phyloP scores from a whole-genome alignment of 2,113 vertebrate genomes.

The Piaya cayana region DNA sequence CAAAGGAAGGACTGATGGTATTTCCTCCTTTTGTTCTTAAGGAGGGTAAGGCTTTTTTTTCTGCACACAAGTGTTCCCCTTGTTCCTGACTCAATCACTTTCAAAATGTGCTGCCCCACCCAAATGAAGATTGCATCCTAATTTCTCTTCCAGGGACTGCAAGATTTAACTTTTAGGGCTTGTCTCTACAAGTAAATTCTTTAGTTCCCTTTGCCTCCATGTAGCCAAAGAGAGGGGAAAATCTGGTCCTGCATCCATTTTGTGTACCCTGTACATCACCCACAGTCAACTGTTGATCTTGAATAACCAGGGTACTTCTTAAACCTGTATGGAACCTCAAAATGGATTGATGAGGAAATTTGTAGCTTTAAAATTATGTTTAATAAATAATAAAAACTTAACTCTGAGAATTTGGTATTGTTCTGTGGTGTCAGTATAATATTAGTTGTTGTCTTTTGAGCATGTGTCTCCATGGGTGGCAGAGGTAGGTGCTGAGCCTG shows the following conservation, averaged over 20 bases:
- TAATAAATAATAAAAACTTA: not conserved
- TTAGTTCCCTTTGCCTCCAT: not conserved
- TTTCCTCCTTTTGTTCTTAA: slow-evolving; percentile 66
- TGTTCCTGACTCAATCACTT: slow-evolving; percentile 33
- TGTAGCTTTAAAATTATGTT: not conserved
- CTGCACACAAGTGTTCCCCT: not conserved
- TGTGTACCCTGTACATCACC: not conserved
- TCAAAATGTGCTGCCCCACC: slow-evolving; percentile 24
- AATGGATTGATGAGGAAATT: no score
- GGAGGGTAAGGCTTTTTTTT: not conserved
- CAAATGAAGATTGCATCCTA: slow-evolving; percentile 30
- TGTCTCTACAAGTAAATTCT: not conserved
- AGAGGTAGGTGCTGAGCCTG: slow-evolving; percentile 13
- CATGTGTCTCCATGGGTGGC: not conserved
- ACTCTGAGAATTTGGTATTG: not conserved
- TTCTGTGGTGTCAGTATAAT: not conserved
- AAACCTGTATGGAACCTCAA: not conserved
- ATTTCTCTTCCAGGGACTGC: not conserved
- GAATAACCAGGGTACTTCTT: not conserved
- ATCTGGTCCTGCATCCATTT: not conserved
- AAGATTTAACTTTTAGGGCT: not conserved
- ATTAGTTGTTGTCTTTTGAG: not conserved
- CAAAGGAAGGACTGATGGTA: slow-evolving; percentile 26
- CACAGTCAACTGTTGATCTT: not conserved
- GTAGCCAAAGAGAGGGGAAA: not conserved